Conservation (phyloP, 2,113 vertebrate genomes). For the Acinonyx jubatus region DNA sequence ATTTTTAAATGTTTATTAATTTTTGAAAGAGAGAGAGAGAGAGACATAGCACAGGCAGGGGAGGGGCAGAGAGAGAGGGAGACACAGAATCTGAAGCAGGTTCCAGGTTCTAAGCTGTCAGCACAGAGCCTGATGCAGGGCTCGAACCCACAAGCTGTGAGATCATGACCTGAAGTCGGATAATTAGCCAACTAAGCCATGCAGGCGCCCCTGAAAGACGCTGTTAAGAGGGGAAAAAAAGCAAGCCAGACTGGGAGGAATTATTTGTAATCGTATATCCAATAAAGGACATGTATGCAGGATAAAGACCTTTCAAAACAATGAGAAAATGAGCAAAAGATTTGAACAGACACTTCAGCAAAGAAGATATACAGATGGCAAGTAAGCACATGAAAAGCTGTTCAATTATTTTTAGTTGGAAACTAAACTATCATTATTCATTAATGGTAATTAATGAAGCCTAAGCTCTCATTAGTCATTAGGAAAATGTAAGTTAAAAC, state of each 20-base stretch:
- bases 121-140: too few relatives aligned
- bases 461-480: neutral
- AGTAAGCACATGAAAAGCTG: conserved; percentile 8
- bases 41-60: too few relatives aligned
- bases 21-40: too few relatives aligned
- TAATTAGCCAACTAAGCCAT: too few relatives aligned
- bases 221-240: neutral
- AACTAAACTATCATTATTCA: conserved; percentile 19
- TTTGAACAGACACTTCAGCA: neutral
- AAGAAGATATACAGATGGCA: conserved; percentile 22
- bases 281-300: neutral
- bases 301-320: conserved; percentile 8
- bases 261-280: neutral
- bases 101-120: too few relatives aligned
- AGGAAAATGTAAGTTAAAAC: neutral
- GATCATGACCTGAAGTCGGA: too few relatives aligned
- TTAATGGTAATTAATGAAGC: conserved; percentile 48
- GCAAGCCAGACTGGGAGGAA: neutral
- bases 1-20: too few relatives aligned
- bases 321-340: conserved; percentile 31
- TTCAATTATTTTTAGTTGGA: neutral
- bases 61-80: too few relatives aligned
- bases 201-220: neutral
- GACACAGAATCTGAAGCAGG: too few relatives aligned
- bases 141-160: too few relatives aligned